Evolutionary conservation across 92 coral and sea anemone species (phyloP), one percentile per base, ranked within the genome.

Genomic region (Epizoanthus stellaris): DNA sequence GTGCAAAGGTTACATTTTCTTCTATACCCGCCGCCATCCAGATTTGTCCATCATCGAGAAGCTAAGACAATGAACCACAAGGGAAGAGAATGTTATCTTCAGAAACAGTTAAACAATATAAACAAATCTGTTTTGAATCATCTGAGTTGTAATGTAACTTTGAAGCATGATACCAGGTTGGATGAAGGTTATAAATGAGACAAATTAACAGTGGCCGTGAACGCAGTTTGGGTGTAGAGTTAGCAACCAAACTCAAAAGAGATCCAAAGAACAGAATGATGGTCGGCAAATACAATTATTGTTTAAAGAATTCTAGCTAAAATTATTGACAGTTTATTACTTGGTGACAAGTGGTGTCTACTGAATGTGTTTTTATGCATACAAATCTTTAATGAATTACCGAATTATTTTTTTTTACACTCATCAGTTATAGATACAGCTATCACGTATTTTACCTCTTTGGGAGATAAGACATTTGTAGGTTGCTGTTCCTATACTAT

Each of bases 1-100:
- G 47, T 92, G 95, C 74, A 96, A 96, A 67, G 99, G 99, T 4
- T 96, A 96, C 70, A 96, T 96, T 45, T 95, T 96, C 93, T 96
- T 96, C 82, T 96, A 96, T 87, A 96, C 99, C 11, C 94, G 98
- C 63, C 90, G 98, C 23, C 94, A 95, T 73, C 96, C 99, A 12
- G 95, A 96, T 86, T 91, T 95, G 95, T 92, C 98, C 58, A 91
- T 96, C 47, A 91, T 96, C 17, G 99, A 96, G 60, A 96, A 93
- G 88, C 91, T 96, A 75, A 90, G 94, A 80, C 92, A 91, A 58
- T 91, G 83, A 85, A 76, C 52, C 54, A 34, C 36, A 13, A 79
- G 6, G 14, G 40, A 30, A 38, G 38, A 53, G 14, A 49, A 52
- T 20, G 49, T 42, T 71, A 19, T n/a, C n/a, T n/a, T n/a, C n/a